Conservation (phyloP, 2,888 invertebrate genomes). For the Gymnosoma rotundatum region DNA sequence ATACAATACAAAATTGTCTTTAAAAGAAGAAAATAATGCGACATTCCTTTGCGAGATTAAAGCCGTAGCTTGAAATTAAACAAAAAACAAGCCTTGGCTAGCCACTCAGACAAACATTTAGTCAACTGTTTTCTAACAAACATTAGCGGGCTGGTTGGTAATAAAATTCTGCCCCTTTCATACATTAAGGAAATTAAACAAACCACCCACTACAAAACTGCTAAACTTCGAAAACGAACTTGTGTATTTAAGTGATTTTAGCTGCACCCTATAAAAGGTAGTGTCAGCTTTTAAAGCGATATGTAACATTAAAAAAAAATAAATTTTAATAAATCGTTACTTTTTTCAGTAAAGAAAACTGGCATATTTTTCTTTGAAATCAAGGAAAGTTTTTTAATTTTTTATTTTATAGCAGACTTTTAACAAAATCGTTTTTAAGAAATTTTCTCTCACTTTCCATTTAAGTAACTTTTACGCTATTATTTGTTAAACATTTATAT, state of each 20-base stretch:
- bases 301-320: background rate
- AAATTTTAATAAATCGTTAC: too few relatives aligned
- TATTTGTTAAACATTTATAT: background rate
- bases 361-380: background rate
- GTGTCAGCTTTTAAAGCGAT: background rate
- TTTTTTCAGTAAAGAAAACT: background rate
- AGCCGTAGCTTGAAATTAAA: slow-evolving; percentile 2
- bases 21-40: slow-evolving; percentile 55
- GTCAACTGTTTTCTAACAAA: background rate
- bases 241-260: background rate
- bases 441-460: background rate
- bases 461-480: slow-evolving; percentile 2
- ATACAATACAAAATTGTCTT: slow-evolving; percentile 42
- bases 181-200: slow-evolving; percentile 25
- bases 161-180: slow-evolving; percentile 7
- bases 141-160: background rate
- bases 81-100: slow-evolving; percentile 35
- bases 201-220: slow-evolving; percentile 61
- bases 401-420: too few relatives aligned
- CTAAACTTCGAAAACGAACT: slow-evolving; percentile 33
- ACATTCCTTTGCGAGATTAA: slow-evolving; percentile 31
- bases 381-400: background rate
- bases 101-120: slow-evolving; percentile 35
- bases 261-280: background rate
- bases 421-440: too few relatives aligned